Percentiles rank a stretch among this genome's conserved stretches.
These are phyloP conservation scores for Amniataba percoides DNA, from an alignment of 2,797 vertebrate species.

Conservation along the genomic window DNA sequence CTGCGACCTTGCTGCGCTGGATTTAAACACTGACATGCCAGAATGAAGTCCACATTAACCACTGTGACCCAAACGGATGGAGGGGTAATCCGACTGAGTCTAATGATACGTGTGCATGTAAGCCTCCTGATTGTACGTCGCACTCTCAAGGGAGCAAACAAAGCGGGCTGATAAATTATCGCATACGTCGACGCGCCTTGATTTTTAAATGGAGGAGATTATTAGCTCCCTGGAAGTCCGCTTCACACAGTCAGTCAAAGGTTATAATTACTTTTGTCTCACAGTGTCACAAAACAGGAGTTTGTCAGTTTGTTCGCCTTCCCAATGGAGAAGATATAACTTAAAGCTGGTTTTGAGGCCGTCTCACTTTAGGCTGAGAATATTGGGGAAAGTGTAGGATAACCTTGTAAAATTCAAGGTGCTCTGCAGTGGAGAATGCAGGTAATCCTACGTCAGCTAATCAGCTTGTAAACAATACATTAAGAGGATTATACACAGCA, in stretches of 20 bases:
- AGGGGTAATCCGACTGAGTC: neutral
- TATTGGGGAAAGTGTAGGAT: neutral
- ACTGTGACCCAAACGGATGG: slow-evolving; percentile 6
- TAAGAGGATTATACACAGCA: slow-evolving; percentile 3
- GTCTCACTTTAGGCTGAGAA: neutral
- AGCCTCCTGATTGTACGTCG: slow-evolving; percentile 1
- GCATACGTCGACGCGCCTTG: neutral
- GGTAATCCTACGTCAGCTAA: neutral
- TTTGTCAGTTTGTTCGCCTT: neutral
- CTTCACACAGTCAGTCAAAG: slow-evolving; percentile 1
- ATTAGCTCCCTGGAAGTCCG: neutral
- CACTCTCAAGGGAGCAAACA: neutral
- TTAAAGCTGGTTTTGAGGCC: neutral
- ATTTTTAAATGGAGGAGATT: neutral
- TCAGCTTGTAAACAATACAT: slow-evolving; percentile 6
- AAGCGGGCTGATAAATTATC: neutral
- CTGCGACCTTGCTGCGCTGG: neutral
- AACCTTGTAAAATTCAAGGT: slow-evolving; percentile 7
- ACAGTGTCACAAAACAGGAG: neutral
- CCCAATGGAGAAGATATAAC: neutral
- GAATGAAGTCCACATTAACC: neutral
- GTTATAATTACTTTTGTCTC: neutral
- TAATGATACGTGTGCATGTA: neutral
- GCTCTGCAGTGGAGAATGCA: slow-evolving; percentile 1
- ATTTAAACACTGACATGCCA: slow-evolving; percentile 1